Conservation (phyloP, 1,140 invertebrate genomes). For the Zaprionus ghesquierei region DNA sequence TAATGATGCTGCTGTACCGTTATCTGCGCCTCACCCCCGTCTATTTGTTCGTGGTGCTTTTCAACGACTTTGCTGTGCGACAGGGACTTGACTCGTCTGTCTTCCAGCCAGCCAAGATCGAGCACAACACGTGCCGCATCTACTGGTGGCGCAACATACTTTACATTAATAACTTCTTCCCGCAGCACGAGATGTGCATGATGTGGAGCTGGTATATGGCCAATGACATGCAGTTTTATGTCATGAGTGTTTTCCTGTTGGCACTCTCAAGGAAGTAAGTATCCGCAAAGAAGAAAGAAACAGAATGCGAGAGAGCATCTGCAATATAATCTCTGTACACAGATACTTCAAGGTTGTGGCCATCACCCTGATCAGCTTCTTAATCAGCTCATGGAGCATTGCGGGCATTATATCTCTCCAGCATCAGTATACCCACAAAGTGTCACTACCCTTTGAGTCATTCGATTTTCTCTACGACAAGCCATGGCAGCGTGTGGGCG, state of each 20-base stretch:
- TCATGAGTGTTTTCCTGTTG: conserved; percentile 88
- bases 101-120: conserved; percentile 87
- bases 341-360: conserved; percentile 85
- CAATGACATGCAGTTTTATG: conserved; percentile 95
- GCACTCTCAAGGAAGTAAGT: conserved; percentile 89
- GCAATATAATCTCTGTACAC: conserved; percentile 25
- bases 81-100: conserved; percentile 86
- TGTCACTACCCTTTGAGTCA: conserved; percentile 91
- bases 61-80: conserved; percentile 88
- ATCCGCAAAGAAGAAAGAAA: too few relatives aligned
- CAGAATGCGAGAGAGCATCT: neutral
- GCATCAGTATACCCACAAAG: conserved; percentile 89
- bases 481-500: conserved; percentile 91
- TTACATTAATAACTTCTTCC: conserved; percentile 92
- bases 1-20: conserved; percentile 86
- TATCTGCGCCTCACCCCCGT: conserved; percentile 90
- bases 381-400: conserved; percentile 89
- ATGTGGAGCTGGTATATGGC: conserved; percentile 96
- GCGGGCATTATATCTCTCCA: conserved; percentile 89
- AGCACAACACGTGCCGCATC: conserved; percentile 89
- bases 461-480: conserved; percentile 93
- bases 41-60: conserved; percentile 90
- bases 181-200: conserved; percentile 92
- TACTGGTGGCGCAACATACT: conserved; percentile 93
- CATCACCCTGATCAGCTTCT: conserved; percentile 84